A percentile compares a stretch with the other conserved stretches of the same genome.
These are phyloP conservation scores for Anguilla anguilla DNA, from an alignment of 2,797 vertebrate species.

Conservation along the genomic window DNA sequence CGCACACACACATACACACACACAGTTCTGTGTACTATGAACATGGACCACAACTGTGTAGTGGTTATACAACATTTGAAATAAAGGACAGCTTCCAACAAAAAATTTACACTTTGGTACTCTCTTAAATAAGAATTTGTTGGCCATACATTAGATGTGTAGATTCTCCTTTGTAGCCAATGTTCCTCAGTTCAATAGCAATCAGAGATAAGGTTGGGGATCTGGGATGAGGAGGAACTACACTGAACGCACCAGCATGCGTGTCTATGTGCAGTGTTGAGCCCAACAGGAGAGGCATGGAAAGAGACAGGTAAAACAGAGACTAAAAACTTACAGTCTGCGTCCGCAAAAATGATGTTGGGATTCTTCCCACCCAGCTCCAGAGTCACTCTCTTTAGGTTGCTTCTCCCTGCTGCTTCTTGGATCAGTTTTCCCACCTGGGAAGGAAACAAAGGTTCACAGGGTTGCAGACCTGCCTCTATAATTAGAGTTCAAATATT, in stretches of 20 bases:
- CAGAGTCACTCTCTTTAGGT: slow-evolving; percentile 97
- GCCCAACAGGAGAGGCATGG: not conserved
- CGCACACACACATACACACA: not conserved
- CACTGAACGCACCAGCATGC: not conserved
- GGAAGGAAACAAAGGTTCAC: slow-evolving; percentile 61
- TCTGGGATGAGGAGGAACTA: no score
- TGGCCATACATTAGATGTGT: not conserved
- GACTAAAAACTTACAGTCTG: slow-evolving; percentile 84
- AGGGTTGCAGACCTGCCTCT: slow-evolving; percentile 48
- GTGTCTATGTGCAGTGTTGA: not conserved
- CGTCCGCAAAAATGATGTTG: slow-evolving; percentile 99
- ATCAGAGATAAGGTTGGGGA: not conserved
- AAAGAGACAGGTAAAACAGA: slow-evolving; percentile 7
- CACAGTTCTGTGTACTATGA: slow-evolving; percentile 18
- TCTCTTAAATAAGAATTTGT: not conserved
- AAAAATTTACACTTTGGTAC: not conserved
- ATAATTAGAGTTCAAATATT: not conserved
- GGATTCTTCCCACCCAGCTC: slow-evolving; percentile 98
- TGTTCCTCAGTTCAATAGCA: not conserved
- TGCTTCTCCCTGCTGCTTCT: slow-evolving; percentile 97
- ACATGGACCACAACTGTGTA: slow-evolving; percentile 66
- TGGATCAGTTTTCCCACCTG: slow-evolving; percentile 98
- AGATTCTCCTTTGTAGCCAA: not conserved
- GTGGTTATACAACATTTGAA: slow-evolving; percentile 53
- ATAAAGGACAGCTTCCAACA: not conserved